Evolutionary conservation across 2,797 vertebrate genomes (phyloP).

Genomic region (Acanthurus tractus): DNA sequence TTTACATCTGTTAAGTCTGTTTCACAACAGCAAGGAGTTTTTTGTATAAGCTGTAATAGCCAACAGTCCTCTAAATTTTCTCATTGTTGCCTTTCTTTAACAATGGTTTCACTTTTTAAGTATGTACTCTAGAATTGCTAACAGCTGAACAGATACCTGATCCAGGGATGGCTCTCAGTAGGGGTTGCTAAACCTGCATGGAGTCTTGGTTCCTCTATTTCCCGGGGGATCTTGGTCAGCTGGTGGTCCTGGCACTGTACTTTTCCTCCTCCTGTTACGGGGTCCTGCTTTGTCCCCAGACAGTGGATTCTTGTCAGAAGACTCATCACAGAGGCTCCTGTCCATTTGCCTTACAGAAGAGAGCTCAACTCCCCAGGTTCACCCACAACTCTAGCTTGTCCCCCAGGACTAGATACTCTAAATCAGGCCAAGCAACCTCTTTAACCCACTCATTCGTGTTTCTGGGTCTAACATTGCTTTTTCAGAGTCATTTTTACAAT

Average conservation of each 20-base stretch:
- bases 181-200: neutral
- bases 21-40: neutral
- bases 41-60: neutral
- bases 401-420: conserved; percentile 11
- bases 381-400: conserved; percentile 12
- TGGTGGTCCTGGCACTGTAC: neutral
- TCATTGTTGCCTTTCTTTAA: conserved; percentile 6
- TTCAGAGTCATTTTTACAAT: conserved; percentile 8
- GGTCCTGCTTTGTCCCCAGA: conserved; percentile 8
- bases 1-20: no score
- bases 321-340: conserved; percentile 18
- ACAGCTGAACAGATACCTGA: neutral
- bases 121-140: neutral
- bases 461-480: conserved; percentile 18
- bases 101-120: neutral
- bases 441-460: conserved; percentile 6
- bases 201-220: neutral
- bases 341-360: conserved; percentile 22
- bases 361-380: conserved; percentile 27
- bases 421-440: conserved; percentile 20
- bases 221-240: conserved; percentile 6
- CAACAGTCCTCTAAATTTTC: neutral
- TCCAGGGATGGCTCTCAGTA: neutral
- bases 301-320: conserved; percentile 18
- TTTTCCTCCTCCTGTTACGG: neutral